Evolutionary conservation across 2,113 vertebrate species (phyloP).

Genomic region (Oreochromis aureus): DNA sequence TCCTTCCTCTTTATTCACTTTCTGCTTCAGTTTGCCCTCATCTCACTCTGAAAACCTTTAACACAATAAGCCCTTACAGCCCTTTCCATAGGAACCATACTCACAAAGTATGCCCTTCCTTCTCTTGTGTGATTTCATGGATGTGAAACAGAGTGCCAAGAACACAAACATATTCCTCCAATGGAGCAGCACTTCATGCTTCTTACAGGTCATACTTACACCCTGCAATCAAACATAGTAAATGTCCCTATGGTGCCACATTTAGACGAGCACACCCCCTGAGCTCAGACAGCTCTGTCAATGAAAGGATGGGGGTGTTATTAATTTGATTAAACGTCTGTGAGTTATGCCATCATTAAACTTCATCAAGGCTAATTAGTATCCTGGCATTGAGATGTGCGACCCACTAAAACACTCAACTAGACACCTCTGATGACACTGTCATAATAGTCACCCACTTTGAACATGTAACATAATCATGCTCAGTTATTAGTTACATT

Average conservation of each 20-base stretch:
- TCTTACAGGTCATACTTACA: neutral
- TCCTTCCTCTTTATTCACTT: neutral
- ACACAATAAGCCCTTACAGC: neutral
- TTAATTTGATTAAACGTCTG: slow-evolving; percentile 34
- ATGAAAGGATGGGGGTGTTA: neutral
- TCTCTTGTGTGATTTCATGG: slow-evolving; percentile 3
- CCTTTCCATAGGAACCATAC: slow-evolving; percentile 28
- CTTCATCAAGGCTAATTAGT: slow-evolving; percentile 33
- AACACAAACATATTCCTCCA: slow-evolving; percentile 13
- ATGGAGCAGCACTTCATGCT: neutral
- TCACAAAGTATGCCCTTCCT: neutral
- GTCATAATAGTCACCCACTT: neutral
- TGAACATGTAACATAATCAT: neutral
- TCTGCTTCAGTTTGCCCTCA: neutral
- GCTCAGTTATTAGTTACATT: neutral
- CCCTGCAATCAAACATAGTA: neutral
- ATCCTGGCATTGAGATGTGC: slow-evolving; percentile 35
- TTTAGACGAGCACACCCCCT: neutral
- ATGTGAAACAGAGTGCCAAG: neutral
- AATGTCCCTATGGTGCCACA: neutral
- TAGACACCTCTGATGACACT: neutral
- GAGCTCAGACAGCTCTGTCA: neutral
- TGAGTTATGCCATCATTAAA: slow-evolving; percentile 37
- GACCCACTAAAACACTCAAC: neutral
- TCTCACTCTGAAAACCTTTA: neutral